Evolutionary conservation across 2,113 vertebrate species (phyloP), one percentile per base, ranked within the genome.

Genomic region (Anthoscopus minutus): DNA sequence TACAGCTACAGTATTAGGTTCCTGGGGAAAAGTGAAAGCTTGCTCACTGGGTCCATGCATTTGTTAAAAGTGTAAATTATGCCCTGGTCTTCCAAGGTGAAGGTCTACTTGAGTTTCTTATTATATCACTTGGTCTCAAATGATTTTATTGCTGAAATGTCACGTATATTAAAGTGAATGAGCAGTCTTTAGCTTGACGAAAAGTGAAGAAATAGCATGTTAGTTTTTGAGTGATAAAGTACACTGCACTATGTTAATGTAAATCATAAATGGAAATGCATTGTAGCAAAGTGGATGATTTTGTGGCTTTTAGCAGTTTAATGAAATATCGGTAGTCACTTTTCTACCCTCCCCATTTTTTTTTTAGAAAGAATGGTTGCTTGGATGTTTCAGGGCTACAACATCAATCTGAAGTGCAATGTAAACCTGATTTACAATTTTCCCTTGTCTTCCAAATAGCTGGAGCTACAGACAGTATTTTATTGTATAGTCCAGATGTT

Each of bases 91-190:
- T 83, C 65, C 73, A 57, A 89, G 40, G n/a, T 72, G 85, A 84
- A 80, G 80, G 54, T 56, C 50, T 89, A 16, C 58, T 78, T 86
- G 51, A 74, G 19, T 81, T 92, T 86, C 54, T 72, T 92, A 69
- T 47, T 86, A 13, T 64, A 88, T 94, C 47, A 53, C 17, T 77
- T 80, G 23, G 66, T 89, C 53, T 85, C 61, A 80, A 85, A 57
- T 84, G 58, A 65, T 92, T 94, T 92, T 91, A 60, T 93, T 90
- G 62, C 27, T 60, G 54, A 71, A 91, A 77, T 81, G 38, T 92
- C 64, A 86, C 64, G 78, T 90, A 61, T 38, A 42, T 80, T 86
- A 22, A 58, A 89, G 54, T 56, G 44, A 44, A 77, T 64, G 81
- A 76, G 19, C 60, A 67, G n/a, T 70, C 64, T 90, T 82, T 57